phyloP scores from a whole-genome alignment of 1,140 invertebrate genomes.

The Dreissena rostriformis region DNA sequence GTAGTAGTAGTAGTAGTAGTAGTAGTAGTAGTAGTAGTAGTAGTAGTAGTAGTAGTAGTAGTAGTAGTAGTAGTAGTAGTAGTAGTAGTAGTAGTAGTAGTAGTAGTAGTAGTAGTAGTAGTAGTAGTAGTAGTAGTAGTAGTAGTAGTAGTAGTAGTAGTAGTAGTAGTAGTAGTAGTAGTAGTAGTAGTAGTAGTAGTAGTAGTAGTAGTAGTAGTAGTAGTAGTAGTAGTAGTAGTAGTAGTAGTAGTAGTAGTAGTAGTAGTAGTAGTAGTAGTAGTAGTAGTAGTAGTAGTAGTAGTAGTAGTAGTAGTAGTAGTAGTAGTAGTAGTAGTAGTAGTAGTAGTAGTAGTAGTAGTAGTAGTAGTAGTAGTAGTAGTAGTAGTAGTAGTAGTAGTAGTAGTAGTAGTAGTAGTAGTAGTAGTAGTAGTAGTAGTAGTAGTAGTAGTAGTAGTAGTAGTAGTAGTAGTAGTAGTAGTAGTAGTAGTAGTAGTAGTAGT shows the following conservation, averaged over 20 bases:
- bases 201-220: conserved; percentile 3
- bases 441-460: conserved; percentile 6
- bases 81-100: conserved; percentile 6
- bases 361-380: conserved; percentile 6
- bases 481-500: conserved; percentile 1
- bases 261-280: conserved; percentile 6
- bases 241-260: conserved; percentile 1
- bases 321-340: conserved; percentile 6
- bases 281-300: conserved; percentile 6
- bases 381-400: conserved; percentile 2
- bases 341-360: conserved; percentile 6
- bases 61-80: conserved; percentile 1
- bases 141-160: conserved; percentile 6
- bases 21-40: conserved; percentile 6
- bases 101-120: conserved; percentile 6
- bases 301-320: conserved; percentile 6
- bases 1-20: not conserved
- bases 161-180: conserved; percentile 6
- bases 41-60: conserved; percentile 3
- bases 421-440: conserved; percentile 2
- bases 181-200: conserved; percentile 6
- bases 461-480: conserved; percentile 1
- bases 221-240: not conserved
- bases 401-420: conserved; percentile 3
- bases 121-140: conserved; percentile 6